Percentiles rank a stretch among this genome's conserved stretches.
phyloP scores from a whole-genome alignment of 2,888 invertebrate species.

The Odontocerum albicorne region DNA sequence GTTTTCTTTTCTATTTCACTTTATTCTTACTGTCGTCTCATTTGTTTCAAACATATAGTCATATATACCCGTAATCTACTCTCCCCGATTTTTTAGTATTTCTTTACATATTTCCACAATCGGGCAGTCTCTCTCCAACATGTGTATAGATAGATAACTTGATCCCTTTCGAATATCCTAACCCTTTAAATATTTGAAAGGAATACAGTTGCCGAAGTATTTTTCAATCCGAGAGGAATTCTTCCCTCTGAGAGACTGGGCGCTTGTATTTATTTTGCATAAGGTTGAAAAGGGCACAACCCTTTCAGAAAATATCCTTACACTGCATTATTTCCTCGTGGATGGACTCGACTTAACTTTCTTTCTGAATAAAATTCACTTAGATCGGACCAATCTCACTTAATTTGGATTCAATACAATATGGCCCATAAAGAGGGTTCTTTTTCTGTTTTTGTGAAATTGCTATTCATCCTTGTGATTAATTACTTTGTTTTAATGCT shows the following conservation, averaged over 20 bases:
- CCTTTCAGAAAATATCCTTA: slow-evolving; percentile 6
- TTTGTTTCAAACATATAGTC: too few species aligned
- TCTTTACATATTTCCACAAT: not conserved
- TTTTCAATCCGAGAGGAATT: not conserved
- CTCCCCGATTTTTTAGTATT: not conserved
- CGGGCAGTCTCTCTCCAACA: too few species aligned
- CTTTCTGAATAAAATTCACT: not conserved
- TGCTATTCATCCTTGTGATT: not conserved
- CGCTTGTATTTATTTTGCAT: slow-evolving; percentile 15
- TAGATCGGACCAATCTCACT: too few species aligned
- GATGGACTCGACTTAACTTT: slow-evolving; percentile 10
- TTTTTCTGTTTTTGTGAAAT: not conserved
- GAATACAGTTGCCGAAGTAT: too few species aligned
- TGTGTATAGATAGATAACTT: too few species aligned
- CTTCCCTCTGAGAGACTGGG: not conserved
- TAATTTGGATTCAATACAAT: too few species aligned
- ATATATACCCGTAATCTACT: not conserved
- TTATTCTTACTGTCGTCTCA: too few species aligned
- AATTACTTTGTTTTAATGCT: too few species aligned
- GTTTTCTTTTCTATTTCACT: too few species aligned
- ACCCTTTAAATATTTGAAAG: too few species aligned
- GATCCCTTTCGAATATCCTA: too few species aligned
- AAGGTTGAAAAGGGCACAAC: slow-evolving; percentile 10
- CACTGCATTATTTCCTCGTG: slow-evolving; percentile 16
- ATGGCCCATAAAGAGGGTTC: too few species aligned